A percentile compares a stretch with the other conserved stretches of the same genome.
Evolutionary conservation across 1,140 invertebrate genomes (phyloP).

Genomic region (Chrysopa pallens): DNA sequence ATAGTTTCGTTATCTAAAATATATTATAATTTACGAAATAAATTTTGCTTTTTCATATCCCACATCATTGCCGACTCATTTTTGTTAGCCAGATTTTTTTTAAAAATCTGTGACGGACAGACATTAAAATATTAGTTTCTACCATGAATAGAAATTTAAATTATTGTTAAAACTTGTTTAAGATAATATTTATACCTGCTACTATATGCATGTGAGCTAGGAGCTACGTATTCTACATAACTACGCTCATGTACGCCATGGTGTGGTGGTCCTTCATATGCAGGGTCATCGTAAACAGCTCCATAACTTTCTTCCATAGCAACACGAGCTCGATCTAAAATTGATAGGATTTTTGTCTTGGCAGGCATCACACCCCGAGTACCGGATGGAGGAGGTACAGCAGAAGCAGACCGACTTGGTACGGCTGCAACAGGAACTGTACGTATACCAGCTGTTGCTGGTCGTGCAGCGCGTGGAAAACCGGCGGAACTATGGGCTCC

Average conservation of each 20-base stretch:
- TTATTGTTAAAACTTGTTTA: no score
- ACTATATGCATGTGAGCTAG: neutral
- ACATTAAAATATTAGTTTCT: no score
- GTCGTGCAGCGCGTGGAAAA: slow-evolving; percentile 6
- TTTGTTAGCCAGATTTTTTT: no score
- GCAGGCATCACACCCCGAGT: slow-evolving; percentile 32
- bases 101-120: no score
- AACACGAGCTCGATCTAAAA: slow-evolving; percentile 56
- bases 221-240: neutral
- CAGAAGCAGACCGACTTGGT: slow-evolving; percentile 13
- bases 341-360: slow-evolving; percentile 67
- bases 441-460: slow-evolving; percentile 14
- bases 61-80: no score
- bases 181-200: neutral
- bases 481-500: neutral
- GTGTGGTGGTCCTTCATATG: slow-evolving; percentile 11
- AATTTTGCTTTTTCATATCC: no score
- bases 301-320: slow-evolving; percentile 62
- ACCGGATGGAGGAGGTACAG: slow-evolving; percentile 23
- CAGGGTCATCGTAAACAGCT: slow-evolving; percentile 17
- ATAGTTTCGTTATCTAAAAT: no score
- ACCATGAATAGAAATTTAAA: no score
- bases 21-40: no score
- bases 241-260: neutral
- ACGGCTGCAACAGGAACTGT: slow-evolving; percentile 25